Conservation (phyloP, 1,140 invertebrate species). For the Archivesica marissinica region DNA sequence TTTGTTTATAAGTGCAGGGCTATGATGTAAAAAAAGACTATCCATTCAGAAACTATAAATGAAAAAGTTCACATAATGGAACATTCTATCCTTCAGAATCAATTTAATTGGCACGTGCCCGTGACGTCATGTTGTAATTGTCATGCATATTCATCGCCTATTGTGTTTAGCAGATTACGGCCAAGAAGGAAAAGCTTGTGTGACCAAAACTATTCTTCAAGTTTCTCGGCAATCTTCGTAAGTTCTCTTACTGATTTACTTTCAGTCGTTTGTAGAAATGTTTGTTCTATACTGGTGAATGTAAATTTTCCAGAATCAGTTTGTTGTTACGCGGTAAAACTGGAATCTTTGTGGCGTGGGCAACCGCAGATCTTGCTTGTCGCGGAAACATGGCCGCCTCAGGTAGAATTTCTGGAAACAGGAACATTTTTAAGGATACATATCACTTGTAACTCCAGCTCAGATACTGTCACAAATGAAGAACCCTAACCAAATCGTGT, state of each 20-base stretch:
- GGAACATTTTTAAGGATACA: not conserved
- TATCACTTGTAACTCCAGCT: not conserved
- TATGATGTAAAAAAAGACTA: too few relatives aligned
- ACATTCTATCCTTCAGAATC: slow-evolving; percentile 1
- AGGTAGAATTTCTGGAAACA: not conserved
- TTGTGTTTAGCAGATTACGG: slow-evolving; percentile 50
- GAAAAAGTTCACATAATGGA: too few relatives aligned
- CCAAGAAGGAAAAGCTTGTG: slow-evolving; percentile 16
- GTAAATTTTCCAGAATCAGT: not conserved
- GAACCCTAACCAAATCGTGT: too few relatives aligned
- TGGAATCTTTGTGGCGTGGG: slow-evolving; percentile 19
- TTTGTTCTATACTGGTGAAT: slow-evolving; percentile 18
- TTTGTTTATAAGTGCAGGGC: too few relatives aligned
- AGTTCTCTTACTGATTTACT: not conserved
- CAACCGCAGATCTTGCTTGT: slow-evolving; percentile 38
- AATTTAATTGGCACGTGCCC: slow-evolving; percentile 2
- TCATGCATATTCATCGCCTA: slow-evolving; percentile 37
- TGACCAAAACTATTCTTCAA: slow-evolving; percentile 14
- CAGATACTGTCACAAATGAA: too few relatives aligned
- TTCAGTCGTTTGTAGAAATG: not conserved
- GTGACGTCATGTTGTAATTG: slow-evolving; percentile 18
- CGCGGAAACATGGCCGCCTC: slow-evolving; percentile 30
- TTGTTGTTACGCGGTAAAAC: not conserved
- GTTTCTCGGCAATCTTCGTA: not conserved
- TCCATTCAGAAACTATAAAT: too few relatives aligned